phyloP scores from a whole-genome alignment of 1,140 invertebrate species.

The Micrasema longulum region DNA sequence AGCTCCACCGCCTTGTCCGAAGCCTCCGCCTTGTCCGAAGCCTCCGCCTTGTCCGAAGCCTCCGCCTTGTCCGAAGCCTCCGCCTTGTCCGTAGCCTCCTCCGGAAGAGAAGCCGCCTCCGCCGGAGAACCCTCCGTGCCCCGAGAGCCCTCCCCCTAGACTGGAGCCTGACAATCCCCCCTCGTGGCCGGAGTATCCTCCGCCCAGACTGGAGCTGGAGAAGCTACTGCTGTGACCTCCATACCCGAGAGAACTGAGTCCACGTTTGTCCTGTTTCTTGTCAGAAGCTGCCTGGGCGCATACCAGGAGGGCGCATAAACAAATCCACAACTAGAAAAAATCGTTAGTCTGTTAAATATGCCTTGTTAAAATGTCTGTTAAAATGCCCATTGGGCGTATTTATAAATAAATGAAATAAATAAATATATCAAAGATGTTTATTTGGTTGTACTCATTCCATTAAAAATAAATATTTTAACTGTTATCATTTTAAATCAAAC shows the following conservation, averaged over 20 bases:
- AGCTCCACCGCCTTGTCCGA: conserved; percentile 40
- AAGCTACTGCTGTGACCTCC: conserved; percentile 42
- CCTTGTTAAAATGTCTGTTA: too few species aligned
- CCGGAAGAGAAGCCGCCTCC: conserved; percentile 34
- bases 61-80: conserved; percentile 37
- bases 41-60: conserved; percentile 40
- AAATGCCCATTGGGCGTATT: too few species aligned
- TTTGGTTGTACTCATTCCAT: too few species aligned
- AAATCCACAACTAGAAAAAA: conserved; percentile 9
- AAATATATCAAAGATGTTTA: too few species aligned
- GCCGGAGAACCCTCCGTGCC: conserved; percentile 41
- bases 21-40: conserved; percentile 50
- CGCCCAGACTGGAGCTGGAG: neutral
- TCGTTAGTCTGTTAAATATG: neutral
- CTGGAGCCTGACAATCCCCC: conserved; percentile 43
- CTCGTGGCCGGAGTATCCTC: conserved; percentile 51
- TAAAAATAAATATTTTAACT: too few species aligned
- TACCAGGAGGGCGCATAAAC: conserved; percentile 25
- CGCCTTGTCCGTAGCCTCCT: conserved; percentile 42
- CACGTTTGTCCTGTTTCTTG: conserved; percentile 53
- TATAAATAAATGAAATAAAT: too few species aligned
- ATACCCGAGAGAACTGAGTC: conserved; percentile 47
- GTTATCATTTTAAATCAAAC: too few species aligned
- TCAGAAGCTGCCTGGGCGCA: conserved; percentile 24
- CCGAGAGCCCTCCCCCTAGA: conserved; percentile 50